Percentiles rank a stretch among this genome's conserved stretches.
These are phyloP conservation scores for Sphaerodactylus townsendi DNA, from an alignment of 2,113 vertebrate genomes.

Conservation along the genomic window DNA sequence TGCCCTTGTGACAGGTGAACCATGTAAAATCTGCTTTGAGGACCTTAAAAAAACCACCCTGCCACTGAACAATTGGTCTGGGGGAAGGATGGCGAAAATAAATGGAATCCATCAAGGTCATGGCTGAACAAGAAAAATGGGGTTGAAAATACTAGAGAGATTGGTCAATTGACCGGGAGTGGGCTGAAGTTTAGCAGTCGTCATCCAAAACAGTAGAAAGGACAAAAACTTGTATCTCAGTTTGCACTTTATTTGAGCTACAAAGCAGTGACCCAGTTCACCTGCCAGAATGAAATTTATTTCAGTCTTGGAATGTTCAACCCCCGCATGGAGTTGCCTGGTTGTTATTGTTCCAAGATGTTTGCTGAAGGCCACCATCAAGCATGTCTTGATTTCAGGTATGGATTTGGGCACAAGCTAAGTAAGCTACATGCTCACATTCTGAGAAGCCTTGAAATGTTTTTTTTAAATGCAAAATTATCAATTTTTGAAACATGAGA, in stretches of 20 bases:
- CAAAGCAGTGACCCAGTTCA: neutral
- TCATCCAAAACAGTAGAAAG: neutral
- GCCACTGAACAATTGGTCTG: slow-evolving; percentile 33
- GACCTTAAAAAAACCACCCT: slow-evolving; percentile 9
- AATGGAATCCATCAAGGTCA: slow-evolving; percentile 50
- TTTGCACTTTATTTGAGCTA: neutral
- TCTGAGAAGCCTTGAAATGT: too few relatives aligned
- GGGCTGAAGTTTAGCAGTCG: neutral
- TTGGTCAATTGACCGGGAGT: neutral
- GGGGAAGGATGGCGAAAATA: slow-evolving; percentile 38
- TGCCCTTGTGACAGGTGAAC: slow-evolving; percentile 18
- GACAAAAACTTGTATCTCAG: neutral
- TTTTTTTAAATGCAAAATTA: too few relatives aligned
- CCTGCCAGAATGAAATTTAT: neutral
- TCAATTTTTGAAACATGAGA: neutral
- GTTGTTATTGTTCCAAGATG: neutral
- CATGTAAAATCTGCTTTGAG: slow-evolving; percentile 24
- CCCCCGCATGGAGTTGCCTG: too few relatives aligned
- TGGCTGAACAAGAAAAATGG: slow-evolving; percentile 43
- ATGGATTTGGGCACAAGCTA: too few relatives aligned
- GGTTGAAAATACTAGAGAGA: slow-evolving; percentile 32
- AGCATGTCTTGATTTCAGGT: neutral
- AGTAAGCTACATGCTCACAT: too few relatives aligned
- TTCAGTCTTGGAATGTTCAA: neutral
- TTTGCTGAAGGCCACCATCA: neutral